phyloP scores from a whole-genome alignment of 2,113 vertebrate genomes.

The Phalacrocorax pelagicus region DNA sequence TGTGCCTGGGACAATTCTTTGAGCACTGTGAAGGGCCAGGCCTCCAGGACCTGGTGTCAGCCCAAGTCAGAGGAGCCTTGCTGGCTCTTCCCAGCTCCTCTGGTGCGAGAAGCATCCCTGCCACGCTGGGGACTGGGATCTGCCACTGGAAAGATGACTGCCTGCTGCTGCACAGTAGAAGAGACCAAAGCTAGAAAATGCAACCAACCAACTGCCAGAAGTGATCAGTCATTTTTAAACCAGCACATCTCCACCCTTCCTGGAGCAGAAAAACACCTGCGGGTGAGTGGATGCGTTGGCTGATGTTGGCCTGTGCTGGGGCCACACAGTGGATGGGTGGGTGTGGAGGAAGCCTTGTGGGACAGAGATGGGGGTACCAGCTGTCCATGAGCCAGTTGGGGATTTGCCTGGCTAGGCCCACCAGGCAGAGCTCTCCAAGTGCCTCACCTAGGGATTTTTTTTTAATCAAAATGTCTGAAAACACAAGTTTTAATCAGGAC shows the following conservation, averaged over 20 bases:
- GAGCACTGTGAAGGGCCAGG: background rate
- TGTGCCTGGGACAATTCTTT: background rate
- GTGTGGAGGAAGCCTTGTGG: too few species aligned
- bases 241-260: conserved; percentile 48
- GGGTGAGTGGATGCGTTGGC: background rate
- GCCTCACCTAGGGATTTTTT: background rate
- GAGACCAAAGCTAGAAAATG: background rate
- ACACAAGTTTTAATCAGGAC: background rate
- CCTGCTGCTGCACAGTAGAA: background rate
- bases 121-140: background rate
- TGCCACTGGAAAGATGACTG: background rate
- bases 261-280: conserved; percentile 40
- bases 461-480: background rate
- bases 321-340: background rate
- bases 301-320: background rate
- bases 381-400: background rate
- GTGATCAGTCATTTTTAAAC: background rate
- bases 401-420: background rate
- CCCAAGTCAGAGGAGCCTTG: background rate
- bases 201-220: background rate
- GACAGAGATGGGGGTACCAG: background rate
- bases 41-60: background rate
- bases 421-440: background rate
- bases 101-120: background rate
- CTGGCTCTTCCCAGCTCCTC: background rate